Percentiles rank a stretch among this genome's conserved stretches.
Evolutionary conservation across 2,113 vertebrate species (phyloP).

Genomic region (Gallinago undulata): DNA sequence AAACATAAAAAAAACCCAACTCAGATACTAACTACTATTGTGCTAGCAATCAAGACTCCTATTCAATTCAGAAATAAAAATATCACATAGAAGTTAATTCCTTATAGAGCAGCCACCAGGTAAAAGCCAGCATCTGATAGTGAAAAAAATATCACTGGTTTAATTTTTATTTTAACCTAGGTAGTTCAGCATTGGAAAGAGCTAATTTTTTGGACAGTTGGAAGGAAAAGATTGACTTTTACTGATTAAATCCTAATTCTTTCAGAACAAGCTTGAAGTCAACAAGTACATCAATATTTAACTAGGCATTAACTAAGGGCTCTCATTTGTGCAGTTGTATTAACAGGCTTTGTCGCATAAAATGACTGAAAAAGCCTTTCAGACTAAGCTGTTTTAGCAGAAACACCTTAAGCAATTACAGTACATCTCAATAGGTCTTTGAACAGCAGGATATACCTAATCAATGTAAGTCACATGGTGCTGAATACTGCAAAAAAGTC

Average conservation of each 20-base stretch:
- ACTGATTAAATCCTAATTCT: neutral
- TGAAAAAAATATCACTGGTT: neutral
- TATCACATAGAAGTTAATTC: neutral
- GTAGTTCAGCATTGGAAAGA: neutral
- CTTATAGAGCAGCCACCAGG: neutral
- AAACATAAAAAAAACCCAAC: neutral
- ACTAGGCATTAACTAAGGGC: neutral
- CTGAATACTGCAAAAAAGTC: neutral
- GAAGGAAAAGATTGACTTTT: neutral
- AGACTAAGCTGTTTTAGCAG: neutral
- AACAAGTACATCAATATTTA: neutral
- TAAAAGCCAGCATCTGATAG: neutral
- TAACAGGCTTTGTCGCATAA: neutral
- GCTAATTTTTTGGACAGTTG: neutral
- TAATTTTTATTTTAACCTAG: neutral
- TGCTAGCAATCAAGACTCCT: neutral
- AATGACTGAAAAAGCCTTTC: neutral
- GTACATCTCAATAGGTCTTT: neutral
- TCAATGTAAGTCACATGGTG: neutral
- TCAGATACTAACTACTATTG: neutral
- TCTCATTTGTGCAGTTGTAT: neutral
- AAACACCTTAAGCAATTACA: neutral
- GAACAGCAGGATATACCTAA: neutral
- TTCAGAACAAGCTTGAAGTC: neutral
- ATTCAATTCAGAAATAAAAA: neutral